Conservation (phyloP, 2,888 invertebrate genomes). For the Geophilus truncorum region DNA sequence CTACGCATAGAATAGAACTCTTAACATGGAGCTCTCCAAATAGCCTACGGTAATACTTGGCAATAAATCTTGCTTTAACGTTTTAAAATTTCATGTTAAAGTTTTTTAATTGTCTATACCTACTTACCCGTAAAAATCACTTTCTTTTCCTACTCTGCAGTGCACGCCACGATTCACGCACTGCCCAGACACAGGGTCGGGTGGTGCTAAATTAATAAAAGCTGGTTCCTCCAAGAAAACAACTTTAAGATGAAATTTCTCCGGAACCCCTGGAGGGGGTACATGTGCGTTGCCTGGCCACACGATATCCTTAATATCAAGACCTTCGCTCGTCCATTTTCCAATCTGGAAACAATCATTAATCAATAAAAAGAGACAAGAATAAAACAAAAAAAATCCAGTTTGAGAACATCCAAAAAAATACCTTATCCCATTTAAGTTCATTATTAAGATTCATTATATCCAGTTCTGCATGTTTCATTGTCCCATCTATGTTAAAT, state of each 20-base stretch:
- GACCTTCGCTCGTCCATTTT: constrained; percentile 51
- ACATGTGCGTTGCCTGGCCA: constrained; percentile 96
- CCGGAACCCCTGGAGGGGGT: constrained; percentile 96
- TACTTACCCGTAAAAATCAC: background rate
- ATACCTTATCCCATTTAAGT: constrained; percentile 80
- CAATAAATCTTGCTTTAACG: too few relatives aligned
- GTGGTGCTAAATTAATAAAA: constrained; percentile 88
- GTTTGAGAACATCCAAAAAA: too few relatives aligned
- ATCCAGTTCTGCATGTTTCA: constrained; percentile 81
- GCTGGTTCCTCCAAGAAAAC: constrained; percentile 93
- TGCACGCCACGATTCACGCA: constrained; percentile 84
- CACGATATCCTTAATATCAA: constrained; percentile 94
- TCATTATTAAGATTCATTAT: constrained; percentile 87
- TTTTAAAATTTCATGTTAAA: too few relatives aligned
- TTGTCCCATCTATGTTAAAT: constrained; percentile 85
- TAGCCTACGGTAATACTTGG: too few relatives aligned
- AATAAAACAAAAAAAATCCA: background rate
- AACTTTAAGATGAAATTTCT: constrained; percentile 84
- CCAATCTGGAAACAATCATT: constrained; percentile 33
- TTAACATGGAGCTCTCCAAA: too few relatives aligned
- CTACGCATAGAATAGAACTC: too few relatives aligned
- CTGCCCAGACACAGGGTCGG: constrained; percentile 85
- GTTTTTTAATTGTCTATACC: too few relatives aligned
- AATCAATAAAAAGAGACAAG: too few relatives aligned
- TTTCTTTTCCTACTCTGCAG: constrained; percentile 55